Evolutionary conservation across 2,113 vertebrate species (phyloP).

Genomic region (Melospiza georgiana): DNA sequence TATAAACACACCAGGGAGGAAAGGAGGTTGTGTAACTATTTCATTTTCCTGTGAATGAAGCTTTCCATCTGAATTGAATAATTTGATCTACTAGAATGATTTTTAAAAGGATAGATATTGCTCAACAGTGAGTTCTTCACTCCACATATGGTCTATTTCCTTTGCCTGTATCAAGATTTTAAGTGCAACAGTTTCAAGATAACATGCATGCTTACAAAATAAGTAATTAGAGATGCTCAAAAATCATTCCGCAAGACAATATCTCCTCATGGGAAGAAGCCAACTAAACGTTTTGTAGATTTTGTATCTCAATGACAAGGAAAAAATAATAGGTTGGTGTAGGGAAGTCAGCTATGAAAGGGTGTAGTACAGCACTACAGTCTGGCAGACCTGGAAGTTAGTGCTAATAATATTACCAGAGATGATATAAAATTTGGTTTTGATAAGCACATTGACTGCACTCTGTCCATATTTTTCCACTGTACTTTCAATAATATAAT

Average conservation of each 20-base stretch:
- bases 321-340: background rate
- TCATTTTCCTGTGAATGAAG: background rate
- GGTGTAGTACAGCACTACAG: background rate
- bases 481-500: background rate
- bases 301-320: background rate
- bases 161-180: background rate
- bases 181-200: background rate
- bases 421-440: background rate
- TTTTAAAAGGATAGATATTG: background rate
- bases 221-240: background rate
- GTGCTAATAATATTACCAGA: background rate
- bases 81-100: background rate
- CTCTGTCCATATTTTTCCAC: background rate
- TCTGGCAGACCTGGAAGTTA: background rate
- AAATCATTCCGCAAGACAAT: background rate
- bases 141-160: background rate
- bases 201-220: background rate
- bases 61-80: background rate
- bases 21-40: background rate
- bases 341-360: background rate
- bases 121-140: background rate
- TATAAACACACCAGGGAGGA: background rate
- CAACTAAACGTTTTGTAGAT: background rate
- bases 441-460: background rate
- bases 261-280: background rate